phyloP scores from a whole-genome alignment of 2,888 invertebrate species.

The Melinaea menophilus region DNA sequence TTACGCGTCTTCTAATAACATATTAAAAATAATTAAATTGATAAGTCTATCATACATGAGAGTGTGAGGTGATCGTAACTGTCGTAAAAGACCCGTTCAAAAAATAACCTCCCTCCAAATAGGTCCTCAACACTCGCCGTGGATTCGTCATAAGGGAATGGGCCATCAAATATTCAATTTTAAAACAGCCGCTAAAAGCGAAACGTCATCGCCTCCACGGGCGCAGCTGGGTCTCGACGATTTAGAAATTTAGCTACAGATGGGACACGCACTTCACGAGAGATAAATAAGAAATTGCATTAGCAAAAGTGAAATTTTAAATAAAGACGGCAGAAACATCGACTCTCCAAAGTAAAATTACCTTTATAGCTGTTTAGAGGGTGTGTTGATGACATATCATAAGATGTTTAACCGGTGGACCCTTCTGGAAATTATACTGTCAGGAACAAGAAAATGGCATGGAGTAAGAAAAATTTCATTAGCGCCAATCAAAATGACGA shows the following conservation, averaged over 20 bases:
- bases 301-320: conserved; percentile 73
- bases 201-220: conserved; percentile 73
- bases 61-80: conserved; percentile 28
- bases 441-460: conserved; percentile 73
- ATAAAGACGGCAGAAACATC: conserved; percentile 66
- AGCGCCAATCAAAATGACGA: conserved; percentile 79
- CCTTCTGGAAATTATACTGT: conserved; percentile 71
- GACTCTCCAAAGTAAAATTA: conserved; percentile 63
- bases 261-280: conserved; percentile 72
- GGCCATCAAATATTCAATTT: conserved; percentile 78
- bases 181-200: conserved; percentile 78
- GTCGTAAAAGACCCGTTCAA: conserved; percentile 46
- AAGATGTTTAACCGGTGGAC: conserved; percentile 51
- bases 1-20: too few relatives aligned
- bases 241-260: conserved; percentile 75
- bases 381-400: conserved; percentile 64
- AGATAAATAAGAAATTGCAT: conserved; percentile 72
- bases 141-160: conserved; percentile 74
- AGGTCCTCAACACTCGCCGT: conserved; percentile 59
- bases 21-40: not conserved
- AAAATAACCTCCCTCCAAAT: conserved; percentile 67
- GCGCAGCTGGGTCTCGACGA: conserved; percentile 74
- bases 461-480: conserved; percentile 77
- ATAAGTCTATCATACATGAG: conserved; percentile 14
- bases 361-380: conserved; percentile 64